Conservation (phyloP, 2,797 vertebrate genomes). For the Periophthalmus magnuspinnatus region DNA sequence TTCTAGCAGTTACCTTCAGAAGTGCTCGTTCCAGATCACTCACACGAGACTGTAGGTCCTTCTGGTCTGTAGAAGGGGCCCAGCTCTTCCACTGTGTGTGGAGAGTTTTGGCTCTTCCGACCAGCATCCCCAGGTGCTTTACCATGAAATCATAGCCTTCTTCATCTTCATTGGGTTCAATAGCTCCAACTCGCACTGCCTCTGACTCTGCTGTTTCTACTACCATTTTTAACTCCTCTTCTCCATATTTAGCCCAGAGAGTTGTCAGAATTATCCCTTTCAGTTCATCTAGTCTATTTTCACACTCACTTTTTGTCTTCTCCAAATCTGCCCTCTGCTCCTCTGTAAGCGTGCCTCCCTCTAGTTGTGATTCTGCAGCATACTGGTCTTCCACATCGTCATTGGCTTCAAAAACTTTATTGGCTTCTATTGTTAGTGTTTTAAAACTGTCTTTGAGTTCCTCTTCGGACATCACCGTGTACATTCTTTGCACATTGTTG, state of each 20-base stretch:
- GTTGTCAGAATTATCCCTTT: not conserved
- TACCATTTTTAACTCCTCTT: not conserved
- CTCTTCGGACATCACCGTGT: constrained; percentile 11
- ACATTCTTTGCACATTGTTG: constrained; percentile 4
- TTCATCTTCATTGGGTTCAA: not conserved
- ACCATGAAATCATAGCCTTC: constrained; percentile 4
- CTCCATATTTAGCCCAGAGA: constrained; percentile 4
- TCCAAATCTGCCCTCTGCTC: not conserved
- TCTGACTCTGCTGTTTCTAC: constrained; percentile 1
- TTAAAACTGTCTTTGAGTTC: constrained; percentile 28
- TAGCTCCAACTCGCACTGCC: not conserved
- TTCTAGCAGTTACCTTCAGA: not conserved
- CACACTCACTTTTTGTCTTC: not conserved
- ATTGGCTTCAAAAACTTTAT: constrained; percentile 25
- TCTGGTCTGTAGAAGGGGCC: not conserved
- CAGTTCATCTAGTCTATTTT: not conserved
- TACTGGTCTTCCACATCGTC: constrained; percentile 4
- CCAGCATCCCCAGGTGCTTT: not conserved
- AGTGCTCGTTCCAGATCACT: not conserved
- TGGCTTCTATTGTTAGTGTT: constrained; percentile 19
- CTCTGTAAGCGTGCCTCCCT: not conserved
- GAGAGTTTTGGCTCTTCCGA: not conserved
- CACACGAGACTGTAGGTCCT: not conserved
- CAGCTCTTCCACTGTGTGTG: constrained; percentile 9
- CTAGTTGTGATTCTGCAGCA: not conserved